Conservation (phyloP, 2,888 invertebrate species). For the Encarsia formosa region DNA sequence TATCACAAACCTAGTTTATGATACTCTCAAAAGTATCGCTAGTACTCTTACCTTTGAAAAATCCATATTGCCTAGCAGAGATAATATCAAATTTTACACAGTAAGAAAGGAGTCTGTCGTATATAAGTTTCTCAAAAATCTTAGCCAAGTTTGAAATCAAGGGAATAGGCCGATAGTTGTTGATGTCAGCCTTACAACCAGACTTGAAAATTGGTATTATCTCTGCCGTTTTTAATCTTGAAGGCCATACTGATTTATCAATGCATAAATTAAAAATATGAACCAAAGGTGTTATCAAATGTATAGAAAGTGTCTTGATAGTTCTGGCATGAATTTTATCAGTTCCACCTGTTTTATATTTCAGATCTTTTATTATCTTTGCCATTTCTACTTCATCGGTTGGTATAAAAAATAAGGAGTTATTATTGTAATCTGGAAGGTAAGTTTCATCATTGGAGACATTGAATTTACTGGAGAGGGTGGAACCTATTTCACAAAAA, state of each 20-base stretch:
- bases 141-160: background rate
- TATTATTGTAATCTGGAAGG: too few relatives aligned
- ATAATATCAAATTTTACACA: too few relatives aligned
- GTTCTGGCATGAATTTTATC: too few relatives aligned
- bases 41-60: background rate
- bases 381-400: too few relatives aligned
- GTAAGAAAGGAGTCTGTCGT: too few relatives aligned
- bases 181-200: background rate
- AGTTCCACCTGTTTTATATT: too few relatives aligned
- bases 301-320: background rate
- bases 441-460: too few relatives aligned
- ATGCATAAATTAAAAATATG: background rate
- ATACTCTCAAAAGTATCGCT: background rate
- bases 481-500: too few relatives aligned
- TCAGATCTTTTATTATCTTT: too few relatives aligned
- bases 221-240: background rate
- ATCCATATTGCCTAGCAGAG: background rate
- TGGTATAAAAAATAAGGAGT: too few relatives aligned
- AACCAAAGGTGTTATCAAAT: background rate
- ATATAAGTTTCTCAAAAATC: background rate
- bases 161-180: background rate
- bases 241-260: background rate
- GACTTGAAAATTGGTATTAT: background rate
- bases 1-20: background rate
- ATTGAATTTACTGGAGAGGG: too few relatives aligned